Conservation (phyloP, 2,888 invertebrate genomes). For the Stenichneumon culpator region DNA sequence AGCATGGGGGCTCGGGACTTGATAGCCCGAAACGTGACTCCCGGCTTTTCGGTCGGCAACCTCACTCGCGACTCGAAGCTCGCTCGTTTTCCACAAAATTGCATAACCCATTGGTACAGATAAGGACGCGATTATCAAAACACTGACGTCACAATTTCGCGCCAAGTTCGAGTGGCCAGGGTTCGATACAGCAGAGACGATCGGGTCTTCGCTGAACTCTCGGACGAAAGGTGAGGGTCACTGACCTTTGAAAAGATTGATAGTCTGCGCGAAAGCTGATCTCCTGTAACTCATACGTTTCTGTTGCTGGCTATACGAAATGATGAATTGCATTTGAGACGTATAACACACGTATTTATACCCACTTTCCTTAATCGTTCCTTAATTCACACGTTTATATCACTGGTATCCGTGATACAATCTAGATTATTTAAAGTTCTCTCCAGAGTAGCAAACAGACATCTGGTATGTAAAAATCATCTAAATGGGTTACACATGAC, state of each 20-base stretch:
- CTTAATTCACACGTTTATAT: too few species aligned
- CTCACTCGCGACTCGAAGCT: not conserved
- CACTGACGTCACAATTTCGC: slow-evolving; percentile 2
- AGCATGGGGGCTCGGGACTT: not conserved
- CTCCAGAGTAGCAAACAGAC: not conserved
- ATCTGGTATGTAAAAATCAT: not conserved
- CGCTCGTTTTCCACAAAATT: not conserved
- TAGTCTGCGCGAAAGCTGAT: not conserved
- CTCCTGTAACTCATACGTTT: too few species aligned
- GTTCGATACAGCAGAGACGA: not conserved
- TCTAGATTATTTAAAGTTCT: not conserved
- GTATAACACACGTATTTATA: too few species aligned
- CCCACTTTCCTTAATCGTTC: too few species aligned
- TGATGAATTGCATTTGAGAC: too few species aligned
- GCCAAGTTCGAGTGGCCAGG: not conserved
- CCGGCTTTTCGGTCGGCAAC: slow-evolving; percentile 1
- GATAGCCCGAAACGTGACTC: not conserved
- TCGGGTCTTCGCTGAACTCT: not conserved
- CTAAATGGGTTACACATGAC: too few species aligned
- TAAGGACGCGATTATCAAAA: not conserved
- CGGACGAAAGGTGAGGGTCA: not conserved
- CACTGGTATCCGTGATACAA: too few species aligned
- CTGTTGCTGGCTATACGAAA: too few species aligned
- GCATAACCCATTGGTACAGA: not conserved
- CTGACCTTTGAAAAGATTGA: not conserved